Conservation (phyloP, 2,113 vertebrate genomes). For the Lepisosteus oculatus region DNA sequence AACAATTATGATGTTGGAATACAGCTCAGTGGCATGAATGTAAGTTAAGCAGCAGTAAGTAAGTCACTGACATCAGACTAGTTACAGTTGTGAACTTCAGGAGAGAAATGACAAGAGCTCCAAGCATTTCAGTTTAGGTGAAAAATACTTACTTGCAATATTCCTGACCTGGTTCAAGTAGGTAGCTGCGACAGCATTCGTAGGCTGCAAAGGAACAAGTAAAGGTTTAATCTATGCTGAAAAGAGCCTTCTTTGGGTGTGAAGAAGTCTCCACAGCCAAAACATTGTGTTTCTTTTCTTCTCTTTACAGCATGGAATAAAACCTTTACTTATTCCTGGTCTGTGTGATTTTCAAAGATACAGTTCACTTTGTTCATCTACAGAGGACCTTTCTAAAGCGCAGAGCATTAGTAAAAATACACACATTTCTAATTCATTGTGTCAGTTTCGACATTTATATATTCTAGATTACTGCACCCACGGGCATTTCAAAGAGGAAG, state of each 20-base stretch:
- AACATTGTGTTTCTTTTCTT: too few species aligned
- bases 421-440: neutral
- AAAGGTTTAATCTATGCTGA: too few species aligned
- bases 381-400: neutral
- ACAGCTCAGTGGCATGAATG: slow-evolving; percentile 55
- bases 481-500: slow-evolving; percentile 14
- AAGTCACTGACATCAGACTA: slow-evolving; percentile 64
- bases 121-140: slow-evolving; percentile 33
- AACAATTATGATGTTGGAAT: slow-evolving; percentile 41
- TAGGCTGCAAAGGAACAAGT: too few species aligned
- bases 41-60: slow-evolving; percentile 44
- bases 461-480: slow-evolving; percentile 2
- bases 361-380: neutral
- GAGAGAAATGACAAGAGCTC: slow-evolving; percentile 37
- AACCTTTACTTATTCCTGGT: slow-evolving; percentile 13
- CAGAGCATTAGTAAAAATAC: slow-evolving; percentile 3
- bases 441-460: slow-evolving; percentile 27
- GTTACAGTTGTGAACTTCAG: slow-evolving; percentile 58
- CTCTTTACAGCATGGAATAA: neutral
- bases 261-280: too few species aligned
- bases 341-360: slow-evolving; percentile 1
- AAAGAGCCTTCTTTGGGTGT: too few species aligned
- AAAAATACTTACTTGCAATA: slow-evolving; percentile 40
- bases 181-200: too few species aligned
- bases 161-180: slow-evolving; percentile 15